Evolutionary conservation across 2,888 invertebrate species (phyloP), one percentile per base, ranked within the genome.

Genomic region (Lithophane semibrunnea): DNA sequence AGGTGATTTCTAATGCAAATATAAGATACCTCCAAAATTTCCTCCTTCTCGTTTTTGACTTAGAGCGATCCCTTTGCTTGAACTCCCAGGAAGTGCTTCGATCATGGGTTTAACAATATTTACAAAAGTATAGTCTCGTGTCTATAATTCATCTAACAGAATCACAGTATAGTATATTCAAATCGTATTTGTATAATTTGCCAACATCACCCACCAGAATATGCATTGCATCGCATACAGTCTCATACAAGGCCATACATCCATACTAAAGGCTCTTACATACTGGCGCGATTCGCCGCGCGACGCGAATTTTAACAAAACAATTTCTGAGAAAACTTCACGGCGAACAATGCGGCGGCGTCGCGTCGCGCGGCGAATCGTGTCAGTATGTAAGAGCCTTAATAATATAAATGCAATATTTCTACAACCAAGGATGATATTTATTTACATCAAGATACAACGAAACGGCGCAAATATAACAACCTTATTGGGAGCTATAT

Each of bases 221-320:
- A 87, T 73, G 83, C 73, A 82, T 77, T 78, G 82, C 82, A 82
- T 80, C n/a, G 65, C 81, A 77, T 82, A 74, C 68, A 71, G 63
- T 72, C 69, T 77, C 65, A 76, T 78, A 81, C 77, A 74, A 75
- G 56, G 74, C 65, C 63, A 80, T 83, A 86, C 82, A 85, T 61
- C 18, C 10, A 2, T 16, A 58, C n/a, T 13, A 13, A 58, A n/a
- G n/a, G n/a, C n/a, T n/a, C n/a, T n/a, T n/a, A n/a, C n/a, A n/a
- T n/a, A n/a, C n/a, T n/a, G n/a, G n/a, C n/a, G n/a, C n/a, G n/a
- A n/a, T n/a, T n/a, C n/a, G n/a, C n/a, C n/a, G n/a, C n/a, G n/a
- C n/a, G n/a, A n/a, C n/a, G n/a, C n/a, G n/a, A n/a, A n/a, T n/a
- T n/a, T n/a, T n/a, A n/a, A n/a, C n/a, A n/a, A n/a, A n/a, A n/a